Evolutionary conservation across 1,140 invertebrate species (phyloP).

Genomic region (Hestina assimilis): DNA sequence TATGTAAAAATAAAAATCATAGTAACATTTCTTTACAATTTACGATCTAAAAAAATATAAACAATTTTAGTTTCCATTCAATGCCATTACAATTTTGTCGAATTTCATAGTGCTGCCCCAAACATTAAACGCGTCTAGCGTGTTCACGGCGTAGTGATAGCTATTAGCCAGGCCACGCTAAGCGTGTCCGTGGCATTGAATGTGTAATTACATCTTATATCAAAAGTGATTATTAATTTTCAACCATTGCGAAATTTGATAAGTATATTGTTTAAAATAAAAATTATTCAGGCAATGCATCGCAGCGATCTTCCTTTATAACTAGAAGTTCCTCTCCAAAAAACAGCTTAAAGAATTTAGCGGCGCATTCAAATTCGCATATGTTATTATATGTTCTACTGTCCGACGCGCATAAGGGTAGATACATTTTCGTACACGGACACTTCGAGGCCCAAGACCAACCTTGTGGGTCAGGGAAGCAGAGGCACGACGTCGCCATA

Average conservation of each 20-base stretch:
- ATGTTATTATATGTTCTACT: constrained; percentile 55
- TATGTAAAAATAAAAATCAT: too few relatives aligned
- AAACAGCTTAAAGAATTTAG: constrained; percentile 6
- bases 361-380: constrained; percentile 61
- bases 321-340: constrained; percentile 20
- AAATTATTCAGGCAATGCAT: constrained; percentile 18
- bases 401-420: constrained; percentile 67
- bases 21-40: too few relatives aligned
- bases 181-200: too few relatives aligned
- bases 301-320: constrained; percentile 31
- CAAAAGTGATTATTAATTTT: background rate
- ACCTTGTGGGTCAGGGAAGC: constrained; percentile 8
- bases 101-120: too few relatives aligned
- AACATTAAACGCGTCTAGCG: too few relatives aligned
- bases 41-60: too few relatives aligned
- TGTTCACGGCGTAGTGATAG: too few relatives aligned
- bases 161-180: too few relatives aligned
- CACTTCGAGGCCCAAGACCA: constrained; percentile 31
- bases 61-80: too few relatives aligned
- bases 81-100: too few relatives aligned
- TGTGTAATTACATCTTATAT: background rate
- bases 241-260: background rate
- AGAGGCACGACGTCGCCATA: constrained; percentile 13
- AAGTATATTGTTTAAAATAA: background rate
- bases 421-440: constrained; percentile 58